Base-by-base conservation (phyloP, 2,797 vertebrate species). In the Discoglossus pictus region DNA sequence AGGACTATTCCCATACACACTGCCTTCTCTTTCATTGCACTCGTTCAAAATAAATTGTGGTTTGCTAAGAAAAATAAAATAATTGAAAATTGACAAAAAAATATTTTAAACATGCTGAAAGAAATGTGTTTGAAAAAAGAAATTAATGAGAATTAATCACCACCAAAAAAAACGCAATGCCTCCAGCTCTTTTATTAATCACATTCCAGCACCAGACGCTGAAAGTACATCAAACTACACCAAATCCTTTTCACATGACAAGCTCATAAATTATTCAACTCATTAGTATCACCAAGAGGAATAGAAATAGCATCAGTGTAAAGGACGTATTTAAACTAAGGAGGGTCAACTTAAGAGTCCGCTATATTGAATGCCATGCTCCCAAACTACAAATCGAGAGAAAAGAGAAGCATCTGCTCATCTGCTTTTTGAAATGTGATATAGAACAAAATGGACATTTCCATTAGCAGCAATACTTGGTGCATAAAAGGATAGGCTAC, bases 221-320 rank as follows among this genome's bases (percentile, higher is more conserved):
- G 80, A 80, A 83, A 88, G 82, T 82, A 85, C 79, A 86, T 90
- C 87, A 85, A 82, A 91, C 87, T 86, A 87, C 86, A 89, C 84
- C 84, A 83, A 88, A 91, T 90, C 82, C 89, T 88, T 90, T 86
- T 86, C 89, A 86, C 86, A 89, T 92, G 91, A 93, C 92, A 93
- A 90, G 83, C 89, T 91, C 89, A 92, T 93, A 89, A 91, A 94
- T 96, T 93, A 94, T 93, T 93, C 88, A 82, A 76, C 87, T 95
- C 91, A 93, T 95, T 93, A 94, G 87, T 87, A 88, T 83, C 83
- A 84, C 79, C 80, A 78, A 84, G 82, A 89, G 84, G 86, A 86
- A 89, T 79, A 82, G 87, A 86, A 89, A 82, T 82, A 84, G 79
- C 76, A 85, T 84, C 78, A 81, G 65, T 77, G 74, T 70, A 83